phyloP scores from a whole-genome alignment of 1,140 invertebrate species.

The Penaeus vannamei region DNA sequence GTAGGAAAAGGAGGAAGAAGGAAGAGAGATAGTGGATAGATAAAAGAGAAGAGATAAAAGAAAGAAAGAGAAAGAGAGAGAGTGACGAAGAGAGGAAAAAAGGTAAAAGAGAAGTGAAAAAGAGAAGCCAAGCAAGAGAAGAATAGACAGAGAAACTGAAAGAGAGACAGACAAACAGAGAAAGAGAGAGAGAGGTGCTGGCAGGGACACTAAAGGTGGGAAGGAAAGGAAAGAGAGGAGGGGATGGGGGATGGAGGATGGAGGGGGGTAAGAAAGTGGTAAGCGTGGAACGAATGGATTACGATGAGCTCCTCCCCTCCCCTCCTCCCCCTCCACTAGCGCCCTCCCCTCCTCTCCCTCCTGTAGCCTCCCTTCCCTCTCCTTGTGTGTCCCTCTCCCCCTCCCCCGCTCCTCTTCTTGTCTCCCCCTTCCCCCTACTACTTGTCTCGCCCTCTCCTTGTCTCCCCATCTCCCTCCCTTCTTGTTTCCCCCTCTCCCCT shows the following conservation, averaged over 20 bases:
- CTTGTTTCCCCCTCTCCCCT: not conserved
- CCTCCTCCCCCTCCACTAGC: not conserved
- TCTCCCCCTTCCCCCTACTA: not conserved
- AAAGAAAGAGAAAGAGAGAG: conserved; percentile 1
- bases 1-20: not conserved
- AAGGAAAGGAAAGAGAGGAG: not conserved
- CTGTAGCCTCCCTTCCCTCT: not conserved
- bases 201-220: not conserved
- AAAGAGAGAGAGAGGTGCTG: not conserved
- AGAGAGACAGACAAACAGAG: not conserved
- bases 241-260: not conserved
- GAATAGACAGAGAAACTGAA: not conserved
- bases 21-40: not conserved
- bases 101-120: not conserved
- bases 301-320: not conserved
- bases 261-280: too few species aligned
- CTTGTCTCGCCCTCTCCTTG: not conserved
- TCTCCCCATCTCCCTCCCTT: not conserved
- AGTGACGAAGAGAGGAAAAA: not conserved
- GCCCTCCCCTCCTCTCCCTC: not conserved
- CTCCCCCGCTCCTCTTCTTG: not conserved
- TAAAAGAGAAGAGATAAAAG: not conserved
- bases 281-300: too few species aligned
- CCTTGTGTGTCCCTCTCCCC: not conserved
- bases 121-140: not conserved